Conservation (phyloP, 2,888 invertebrate genomes). For the Plagodis dolabraria region DNA sequence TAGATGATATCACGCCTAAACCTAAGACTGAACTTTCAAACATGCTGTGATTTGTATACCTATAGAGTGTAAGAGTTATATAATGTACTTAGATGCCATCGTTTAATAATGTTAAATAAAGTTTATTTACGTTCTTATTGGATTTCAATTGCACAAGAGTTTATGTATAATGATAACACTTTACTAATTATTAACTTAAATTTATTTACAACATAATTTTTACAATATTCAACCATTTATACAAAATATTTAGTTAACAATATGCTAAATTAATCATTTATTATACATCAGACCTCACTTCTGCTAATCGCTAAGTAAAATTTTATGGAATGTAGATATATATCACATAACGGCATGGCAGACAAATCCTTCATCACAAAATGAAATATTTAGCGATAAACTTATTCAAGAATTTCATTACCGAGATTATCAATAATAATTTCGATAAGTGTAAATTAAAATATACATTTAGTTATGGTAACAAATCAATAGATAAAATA, state of each 20-base stretch:
- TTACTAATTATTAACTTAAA: slow-evolving; percentile 71
- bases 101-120: slow-evolving; percentile 15
- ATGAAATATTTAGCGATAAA: slow-evolving; percentile 41
- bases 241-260: slow-evolving; percentile 84
- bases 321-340: slow-evolving; percentile 65
- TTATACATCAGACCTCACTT: slow-evolving; percentile 81
- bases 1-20: slow-evolving; percentile 72
- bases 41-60: slow-evolving; percentile 39
- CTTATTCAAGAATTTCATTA: slow-evolving; percentile 40
- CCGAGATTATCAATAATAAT: slow-evolving; percentile 42
- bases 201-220: slow-evolving; percentile 84
- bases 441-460: slow-evolving; percentile 55
- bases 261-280: slow-evolving; percentile 71
- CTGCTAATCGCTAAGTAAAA: slow-evolving; percentile 68
- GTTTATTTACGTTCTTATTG: slow-evolving; percentile 3
- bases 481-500: slow-evolving; percentile 59
- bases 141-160: slow-evolving; percentile 8
- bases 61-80: slow-evolving; percentile 10
- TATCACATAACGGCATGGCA: slow-evolving; percentile 80
- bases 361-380: slow-evolving; percentile 55
- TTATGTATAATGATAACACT: slow-evolving; percentile 50
- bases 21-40: slow-evolving; percentile 46
- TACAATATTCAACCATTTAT: slow-evolving; percentile 83
- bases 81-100: slow-evolving; percentile 18
- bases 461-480: slow-evolving; percentile 76